Conservation (phyloP, 2,797 vertebrate species). For the Gallirallus australis region DNA sequence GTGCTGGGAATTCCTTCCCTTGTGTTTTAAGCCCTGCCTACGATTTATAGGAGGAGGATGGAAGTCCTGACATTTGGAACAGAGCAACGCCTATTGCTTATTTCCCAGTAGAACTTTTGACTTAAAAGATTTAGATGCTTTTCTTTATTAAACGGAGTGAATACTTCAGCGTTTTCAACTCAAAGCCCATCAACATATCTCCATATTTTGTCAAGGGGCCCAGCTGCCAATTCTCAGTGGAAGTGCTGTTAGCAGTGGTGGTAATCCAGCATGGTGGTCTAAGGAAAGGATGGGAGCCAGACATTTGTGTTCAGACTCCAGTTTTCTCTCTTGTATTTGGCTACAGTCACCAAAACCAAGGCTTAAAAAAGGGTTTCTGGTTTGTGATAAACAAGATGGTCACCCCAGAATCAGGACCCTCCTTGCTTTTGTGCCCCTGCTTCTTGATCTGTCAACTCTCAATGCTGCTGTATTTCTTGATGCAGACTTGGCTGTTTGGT, state of each 20-base stretch:
- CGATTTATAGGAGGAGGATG: constrained; percentile 17
- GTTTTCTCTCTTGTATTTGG: constrained; percentile 39
- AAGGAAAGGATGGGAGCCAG: constrained; percentile 41
- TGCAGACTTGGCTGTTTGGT: not conserved
- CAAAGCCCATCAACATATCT: constrained; percentile 52
- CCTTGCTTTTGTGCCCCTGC: not conserved
- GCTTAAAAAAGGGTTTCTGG: not conserved
- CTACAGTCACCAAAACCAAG: not conserved
- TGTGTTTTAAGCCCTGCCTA: not conserved
- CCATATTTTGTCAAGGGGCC: constrained; percentile 43
- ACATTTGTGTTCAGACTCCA: constrained; percentile 30
- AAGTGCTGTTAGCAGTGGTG: constrained; percentile 44
- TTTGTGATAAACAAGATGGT: not conserved
- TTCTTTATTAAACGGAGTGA: constrained; percentile 56
- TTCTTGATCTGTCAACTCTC: not conserved
- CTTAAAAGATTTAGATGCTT: constrained; percentile 64
- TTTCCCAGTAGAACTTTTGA: constrained; percentile 65
- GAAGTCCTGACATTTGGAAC: constrained; percentile 51
- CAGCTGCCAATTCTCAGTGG: constrained; percentile 56
- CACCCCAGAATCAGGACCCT: not conserved
- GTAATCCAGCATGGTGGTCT: constrained; percentile 66
- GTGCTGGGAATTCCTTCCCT: not conserved
- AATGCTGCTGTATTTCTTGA: not conserved
- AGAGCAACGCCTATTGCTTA: constrained; percentile 48
- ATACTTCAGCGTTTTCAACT: constrained; percentile 31